Percentiles rank a stretch among this genome's conserved stretches.
phyloP scores from a whole-genome alignment of 2,113 vertebrate genomes.

The Meles meles region DNA sequence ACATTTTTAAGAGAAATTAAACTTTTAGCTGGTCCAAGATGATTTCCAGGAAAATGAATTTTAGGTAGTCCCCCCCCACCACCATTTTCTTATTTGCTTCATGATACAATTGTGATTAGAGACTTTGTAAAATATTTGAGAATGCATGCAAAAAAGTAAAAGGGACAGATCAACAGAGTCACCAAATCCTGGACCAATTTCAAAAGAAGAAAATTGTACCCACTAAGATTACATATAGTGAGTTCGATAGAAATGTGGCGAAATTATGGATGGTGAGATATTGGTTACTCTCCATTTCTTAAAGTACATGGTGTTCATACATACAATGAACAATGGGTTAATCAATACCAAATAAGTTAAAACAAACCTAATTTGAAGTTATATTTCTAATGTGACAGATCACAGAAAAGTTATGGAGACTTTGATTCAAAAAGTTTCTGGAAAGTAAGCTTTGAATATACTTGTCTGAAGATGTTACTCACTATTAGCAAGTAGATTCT shows the following conservation, averaged over 20 bases:
- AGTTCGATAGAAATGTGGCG: neutral
- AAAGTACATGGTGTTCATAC: neutral
- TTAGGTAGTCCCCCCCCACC: no score
- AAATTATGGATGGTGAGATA: neutral
- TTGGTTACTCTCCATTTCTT: neutral
- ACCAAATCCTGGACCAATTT: neutral
- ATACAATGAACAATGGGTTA: neutral
- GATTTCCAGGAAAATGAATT: neutral
- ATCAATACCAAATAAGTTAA: neutral
- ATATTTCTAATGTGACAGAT: neutral
- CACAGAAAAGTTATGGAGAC: neutral
- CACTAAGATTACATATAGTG: neutral
- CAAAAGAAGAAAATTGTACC: neutral
- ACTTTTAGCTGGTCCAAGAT: neutral
- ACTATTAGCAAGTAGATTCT: no score
- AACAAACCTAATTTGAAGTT: neutral
- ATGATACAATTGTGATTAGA: neutral
- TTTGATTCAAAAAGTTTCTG: neutral
- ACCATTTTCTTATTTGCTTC: neutral
- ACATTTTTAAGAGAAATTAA: neutral
- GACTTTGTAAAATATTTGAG: neutral
- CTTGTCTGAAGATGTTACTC: neutral
- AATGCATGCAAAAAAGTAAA: neutral
- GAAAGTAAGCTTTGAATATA: neutral
- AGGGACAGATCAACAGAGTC: neutral